Base-by-base conservation (phyloP, 1,140 invertebrate genomes). In the Drosophila prosaltans region DNA sequence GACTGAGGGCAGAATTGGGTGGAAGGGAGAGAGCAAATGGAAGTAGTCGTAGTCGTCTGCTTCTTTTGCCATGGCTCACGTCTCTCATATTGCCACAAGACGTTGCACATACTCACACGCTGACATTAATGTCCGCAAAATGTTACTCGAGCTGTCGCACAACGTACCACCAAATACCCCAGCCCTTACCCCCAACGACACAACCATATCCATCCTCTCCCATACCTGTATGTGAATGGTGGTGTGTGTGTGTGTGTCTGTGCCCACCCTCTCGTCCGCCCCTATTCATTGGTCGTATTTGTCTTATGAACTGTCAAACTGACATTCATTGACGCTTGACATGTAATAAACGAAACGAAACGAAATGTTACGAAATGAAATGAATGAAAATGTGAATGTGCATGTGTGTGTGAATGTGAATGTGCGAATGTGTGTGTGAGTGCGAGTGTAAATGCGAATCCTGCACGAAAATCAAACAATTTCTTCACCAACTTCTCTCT, bases 221-320 rank as follows among this genome's bases (percentile, higher is more conserved):
- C 64, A 43, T 24, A 62, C 60, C 16, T n/a, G 45, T 26, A 21
- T 26, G 45, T 51, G 21, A 10, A 8, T 8, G 16, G 21, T 21
- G 9, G 2, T n/a, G 9, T 40, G 39, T 11, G 39, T 55, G 51
- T 24, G 1, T 9, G 1, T n/a, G 39, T 40, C 10, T 11, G 9
- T 30, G 26, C 51, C 28, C 51, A 58, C 55, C 45, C 45, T 48
- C 6, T 28, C 16, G 45, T 26, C 32, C 54, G 4, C 10, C 60
- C n/a, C 26, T 60, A 60, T 54, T 24, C 79, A 59, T 71, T 81
- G 82, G 80, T 83, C 80, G 73, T 83, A 83, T 83, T 83, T 83
- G 81, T 83, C 81, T 83, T 83, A 83, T 83, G 81, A 83, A 83
- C 81, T 83, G 81, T 83, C 81, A 83, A 83, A 83, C 69, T 83